Evolutionary conservation across 2,113 vertebrate species (phyloP), one percentile per base, ranked within the genome.

Genomic region (Cisticola juncidis): DNA sequence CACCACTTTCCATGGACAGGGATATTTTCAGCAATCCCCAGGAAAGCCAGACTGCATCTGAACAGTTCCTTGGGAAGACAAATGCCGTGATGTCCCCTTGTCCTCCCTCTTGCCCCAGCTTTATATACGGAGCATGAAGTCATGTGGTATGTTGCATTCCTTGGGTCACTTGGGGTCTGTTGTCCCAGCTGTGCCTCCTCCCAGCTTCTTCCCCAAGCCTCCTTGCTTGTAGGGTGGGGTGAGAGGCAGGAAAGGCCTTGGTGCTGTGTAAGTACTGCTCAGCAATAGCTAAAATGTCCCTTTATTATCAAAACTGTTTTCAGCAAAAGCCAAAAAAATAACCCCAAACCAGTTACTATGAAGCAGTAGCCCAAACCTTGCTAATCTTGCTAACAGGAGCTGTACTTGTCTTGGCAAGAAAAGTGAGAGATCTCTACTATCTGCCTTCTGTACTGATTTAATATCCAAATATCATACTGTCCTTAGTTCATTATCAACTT

Each of bases 11-110:
- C 18, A 12, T 33, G n/a, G 25, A 5, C 47, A 48, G 19, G 45
- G 18, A 24, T 29, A 5, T 54, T 38, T 80, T 60, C 53, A 60
- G 12, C 53, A 38, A 36, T 73, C 31, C 40, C 17, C 45, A 48
- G 68, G 31, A 80, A 73, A 73, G 22, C 60, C 54, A 58, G 45
- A 31, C 45, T 73, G 7, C 25, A 47, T 72, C 14, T 22, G 47
- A 16, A 20, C 33, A 57, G 20, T 85, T 45, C 22, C 22, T 73
- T 60, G 66, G 10, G 7, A 66, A 73, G 21, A 47, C 18, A 66
- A 48, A 47, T 4, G 4, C 25, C 17, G 13, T 35, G 12, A 12
- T 0, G 0, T 60, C 26, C 29, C 6, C 11, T 14, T n/a, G 54
- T 80, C 38, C n/a, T 60, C 8, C 60, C 73, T 36, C 38, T 85